phyloP scores from a whole-genome alignment of 2,113 vertebrate genomes.

The Microcebus griseorufus region DNA sequence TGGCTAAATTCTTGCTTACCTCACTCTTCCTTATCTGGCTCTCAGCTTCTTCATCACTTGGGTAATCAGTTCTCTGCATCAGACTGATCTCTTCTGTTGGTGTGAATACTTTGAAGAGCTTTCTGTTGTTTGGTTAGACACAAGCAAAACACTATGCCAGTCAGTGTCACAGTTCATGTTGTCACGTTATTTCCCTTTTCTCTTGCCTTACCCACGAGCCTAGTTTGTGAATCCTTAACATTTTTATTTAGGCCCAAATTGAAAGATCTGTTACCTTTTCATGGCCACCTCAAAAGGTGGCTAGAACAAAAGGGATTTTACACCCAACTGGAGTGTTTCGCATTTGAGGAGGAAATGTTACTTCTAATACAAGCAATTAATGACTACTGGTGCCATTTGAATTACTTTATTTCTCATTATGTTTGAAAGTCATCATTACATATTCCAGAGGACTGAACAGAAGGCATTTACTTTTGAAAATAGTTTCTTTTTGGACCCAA shows the following conservation, averaged over 20 bases:
- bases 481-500: conserved; percentile 76
- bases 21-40: not conserved
- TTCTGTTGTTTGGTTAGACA: not conserved
- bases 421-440: conserved; percentile 80
- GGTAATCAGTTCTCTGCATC: not conserved
- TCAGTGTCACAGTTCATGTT: not conserved
- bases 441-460: conserved; percentile 82
- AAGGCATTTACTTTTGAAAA: conserved; percentile 82
- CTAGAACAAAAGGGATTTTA: conserved; percentile 45
- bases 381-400: conserved; percentile 81
- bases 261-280: conserved; percentile 44
- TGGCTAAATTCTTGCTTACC: not conserved
- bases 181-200: not conserved
- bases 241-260: conserved; percentile 2
- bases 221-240: not conserved
- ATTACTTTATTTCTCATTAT: conserved; percentile 81
- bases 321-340: not conserved
- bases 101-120: conserved; percentile 33
- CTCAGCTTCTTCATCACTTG: not conserved
- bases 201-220: not conserved
- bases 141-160: not conserved
- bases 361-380: conserved; percentile 81
- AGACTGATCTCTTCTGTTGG: not conserved
- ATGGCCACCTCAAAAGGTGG: conserved; percentile 40
- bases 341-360: conserved; percentile 64